Percentiles rank a stretch among this genome's conserved stretches.
phyloP scores from a whole-genome alignment of 2,888 invertebrate genomes.

The Lepidonotus clava region DNA sequence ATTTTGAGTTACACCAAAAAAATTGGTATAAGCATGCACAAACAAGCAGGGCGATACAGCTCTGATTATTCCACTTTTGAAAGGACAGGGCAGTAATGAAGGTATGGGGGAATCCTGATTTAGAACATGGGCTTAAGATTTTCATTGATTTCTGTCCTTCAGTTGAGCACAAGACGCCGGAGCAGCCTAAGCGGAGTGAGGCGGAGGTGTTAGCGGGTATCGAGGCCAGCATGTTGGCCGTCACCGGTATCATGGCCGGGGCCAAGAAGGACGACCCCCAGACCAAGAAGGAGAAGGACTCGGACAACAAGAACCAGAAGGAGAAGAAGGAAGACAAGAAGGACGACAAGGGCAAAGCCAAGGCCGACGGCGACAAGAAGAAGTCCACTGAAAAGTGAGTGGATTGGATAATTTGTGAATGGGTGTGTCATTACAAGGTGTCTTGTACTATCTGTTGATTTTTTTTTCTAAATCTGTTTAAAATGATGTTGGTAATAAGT shows the following conservation, averaged over 20 bases:
- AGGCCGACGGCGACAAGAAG: background rate
- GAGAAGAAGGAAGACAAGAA: constrained; percentile 41
- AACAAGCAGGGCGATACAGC: too few species aligned
- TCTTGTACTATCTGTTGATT: too few species aligned
- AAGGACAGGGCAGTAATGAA: too few species aligned
- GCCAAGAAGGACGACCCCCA: background rate
- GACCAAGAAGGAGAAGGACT: constrained; percentile 34
- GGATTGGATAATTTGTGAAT: too few species aligned
- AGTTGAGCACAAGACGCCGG: background rate
- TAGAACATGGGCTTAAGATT: too few species aligned
- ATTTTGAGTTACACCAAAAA: background rate
- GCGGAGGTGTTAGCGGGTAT: constrained; percentile 12
- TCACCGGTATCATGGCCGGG: background rate
- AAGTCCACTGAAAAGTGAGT: background rate
- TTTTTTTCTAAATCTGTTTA: too few species aligned
- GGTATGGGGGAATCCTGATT: too few species aligned
- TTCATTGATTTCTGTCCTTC: background rate
- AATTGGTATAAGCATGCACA: too few species aligned
- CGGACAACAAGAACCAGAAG: constrained; percentile 39
- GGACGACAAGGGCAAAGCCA: background rate
- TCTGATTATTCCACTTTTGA: too few species aligned
- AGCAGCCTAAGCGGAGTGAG: background rate
- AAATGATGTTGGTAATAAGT: too few species aligned
- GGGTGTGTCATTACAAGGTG: too few species aligned
- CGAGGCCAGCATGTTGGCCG: background rate